These are phyloP conservation scores for Drosophila nigrodunni DNA, from an alignment of 1,140 invertebrate species.

Conservation along the genomic window DNA sequence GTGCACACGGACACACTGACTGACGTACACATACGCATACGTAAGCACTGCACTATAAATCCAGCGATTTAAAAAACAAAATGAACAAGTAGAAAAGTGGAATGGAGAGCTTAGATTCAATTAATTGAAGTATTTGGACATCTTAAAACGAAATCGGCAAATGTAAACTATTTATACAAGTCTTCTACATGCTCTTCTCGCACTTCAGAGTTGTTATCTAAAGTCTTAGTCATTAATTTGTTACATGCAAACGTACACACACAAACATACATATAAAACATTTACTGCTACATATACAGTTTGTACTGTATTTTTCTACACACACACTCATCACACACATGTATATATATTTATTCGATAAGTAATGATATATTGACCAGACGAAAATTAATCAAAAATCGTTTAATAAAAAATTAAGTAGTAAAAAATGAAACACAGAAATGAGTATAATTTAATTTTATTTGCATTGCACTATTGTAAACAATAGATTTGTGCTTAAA, in stretches of 20 bases:
- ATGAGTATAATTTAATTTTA: slow-evolving; percentile 36
- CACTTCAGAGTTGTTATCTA: not conserved
- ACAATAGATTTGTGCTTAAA: slow-evolving; percentile 28
- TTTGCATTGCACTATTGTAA: slow-evolving; percentile 41
- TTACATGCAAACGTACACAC: slow-evolving; percentile 38
- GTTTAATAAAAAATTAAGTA: not conserved
- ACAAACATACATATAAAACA: slow-evolving; percentile 53
- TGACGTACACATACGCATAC: too few species aligned
- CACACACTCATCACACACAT: slow-evolving; percentile 18
- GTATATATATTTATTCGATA: slow-evolving; percentile 5
- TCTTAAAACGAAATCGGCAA: not conserved
- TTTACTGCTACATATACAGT: slow-evolving; percentile 39
- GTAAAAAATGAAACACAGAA: slow-evolving; percentile 8
- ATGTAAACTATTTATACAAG: not conserved
- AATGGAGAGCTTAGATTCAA: too few species aligned
- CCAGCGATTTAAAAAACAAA: too few species aligned
- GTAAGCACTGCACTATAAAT: too few species aligned
- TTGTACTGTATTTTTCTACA: not conserved
- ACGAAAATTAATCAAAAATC: slow-evolving; percentile 22
- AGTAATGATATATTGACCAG: slow-evolving; percentile 48
- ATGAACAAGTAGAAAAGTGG: too few species aligned
- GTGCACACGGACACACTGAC: too few species aligned
- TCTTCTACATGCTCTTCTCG: not conserved
- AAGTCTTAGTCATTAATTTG: slow-evolving; percentile 6
- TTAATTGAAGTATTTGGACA: too few species aligned